A percentile compares a stretch with the other conserved stretches of the same genome.
phyloP scores from a whole-genome alignment of 2,113 vertebrate genomes.

The Tinamus guttatus region DNA sequence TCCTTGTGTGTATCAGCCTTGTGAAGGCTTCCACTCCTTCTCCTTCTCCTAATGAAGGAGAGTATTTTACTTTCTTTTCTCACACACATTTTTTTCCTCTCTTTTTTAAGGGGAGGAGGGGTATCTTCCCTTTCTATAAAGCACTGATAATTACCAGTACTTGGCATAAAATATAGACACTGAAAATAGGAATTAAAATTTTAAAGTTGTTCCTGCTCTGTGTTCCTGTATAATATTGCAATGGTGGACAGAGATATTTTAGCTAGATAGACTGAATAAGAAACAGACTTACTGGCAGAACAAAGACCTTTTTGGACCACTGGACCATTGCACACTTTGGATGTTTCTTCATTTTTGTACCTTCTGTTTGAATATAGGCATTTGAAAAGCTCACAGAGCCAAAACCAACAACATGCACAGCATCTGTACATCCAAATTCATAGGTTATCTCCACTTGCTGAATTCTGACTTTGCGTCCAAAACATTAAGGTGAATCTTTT shows the following conservation, averaged over 20 bases:
- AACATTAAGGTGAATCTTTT: background rate
- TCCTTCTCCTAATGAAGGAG: accelerated
- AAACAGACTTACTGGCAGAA: background rate
- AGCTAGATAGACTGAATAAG: background rate
- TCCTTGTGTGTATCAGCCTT: too few relatives aligned
- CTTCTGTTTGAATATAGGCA: background rate
- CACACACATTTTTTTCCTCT: background rate
- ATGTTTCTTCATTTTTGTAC: background rate
- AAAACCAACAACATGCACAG: background rate
- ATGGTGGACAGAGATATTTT: background rate
- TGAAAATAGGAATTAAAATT: background rate
- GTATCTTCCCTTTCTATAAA: background rate
- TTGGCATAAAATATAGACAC: background rate
- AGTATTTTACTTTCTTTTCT: background rate
- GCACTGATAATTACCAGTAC: background rate
- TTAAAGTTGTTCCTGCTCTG: background rate
- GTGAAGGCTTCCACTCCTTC: accelerated
- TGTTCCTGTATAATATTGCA: background rate
- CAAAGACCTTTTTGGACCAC: background rate
- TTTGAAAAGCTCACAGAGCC: background rate
- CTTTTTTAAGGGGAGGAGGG: background rate
- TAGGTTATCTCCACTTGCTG: background rate
- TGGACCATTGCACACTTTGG: background rate
- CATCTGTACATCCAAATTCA: background rate
- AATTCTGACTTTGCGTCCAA: background rate